Base-by-base conservation (phyloP, 2,797 vertebrate species). In the Alfaro cultratus region DNA sequence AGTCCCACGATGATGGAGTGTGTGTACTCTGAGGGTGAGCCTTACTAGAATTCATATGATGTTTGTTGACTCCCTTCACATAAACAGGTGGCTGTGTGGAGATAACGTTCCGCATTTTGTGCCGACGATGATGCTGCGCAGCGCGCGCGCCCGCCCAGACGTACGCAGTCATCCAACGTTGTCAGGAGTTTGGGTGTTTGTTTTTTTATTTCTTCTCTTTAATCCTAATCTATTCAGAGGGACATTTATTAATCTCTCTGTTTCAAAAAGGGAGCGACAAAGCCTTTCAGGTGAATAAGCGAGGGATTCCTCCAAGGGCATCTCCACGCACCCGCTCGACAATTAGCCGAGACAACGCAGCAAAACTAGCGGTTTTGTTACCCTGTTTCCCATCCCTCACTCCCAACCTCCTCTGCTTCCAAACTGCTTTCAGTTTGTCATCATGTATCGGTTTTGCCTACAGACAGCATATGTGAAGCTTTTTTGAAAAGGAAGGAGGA, bases 21-120 rank as follows among this genome's bases (percentile, higher is more conserved):
- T 82, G 90, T 88, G 89, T 88, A 85, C 88, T 90, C 84, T 29
- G 85, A 88, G 87, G 84, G 85, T 76, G 89, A 89, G 89, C 87
- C 91, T 94, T 90, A 93, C 92, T 94, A 90, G 89, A 94, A 93
- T 94, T 94, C 93, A 93, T 86, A 92, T 83, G 85, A 93, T 85
- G 91, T 94, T 91, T 94, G 90, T 93, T 88, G 92, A 91, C 91
- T 94, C 87, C 90, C 90, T 90, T 93, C 87, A 88, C 85, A 93
- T 92, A 92, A 94, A 94, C 94, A 94, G 93, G 94, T 95, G 94
- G 92, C 89, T 88, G 91, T 88, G 93, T 92, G 88, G 84, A 93
- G 92, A 93, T 94, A 94, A 92, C 84, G 79, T 85, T 78, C 81
- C 78, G 81, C 89, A 86, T 85, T 89, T 89, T 93, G 90, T 85